Base-by-base conservation (phyloP, 2,113 vertebrate species). In the Verasper variegatus region DNA sequence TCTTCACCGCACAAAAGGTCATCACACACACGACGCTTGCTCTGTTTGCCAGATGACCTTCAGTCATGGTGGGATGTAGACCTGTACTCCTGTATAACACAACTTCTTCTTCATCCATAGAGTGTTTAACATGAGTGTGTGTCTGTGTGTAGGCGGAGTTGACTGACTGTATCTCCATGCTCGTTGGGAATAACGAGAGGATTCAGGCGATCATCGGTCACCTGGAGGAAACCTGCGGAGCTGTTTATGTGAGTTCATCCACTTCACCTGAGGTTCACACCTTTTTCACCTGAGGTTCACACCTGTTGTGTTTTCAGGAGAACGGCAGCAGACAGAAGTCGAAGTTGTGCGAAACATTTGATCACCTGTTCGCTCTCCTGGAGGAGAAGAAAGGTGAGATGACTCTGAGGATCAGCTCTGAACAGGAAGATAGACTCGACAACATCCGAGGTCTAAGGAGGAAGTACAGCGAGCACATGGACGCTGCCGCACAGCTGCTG, bases 381-480 rank as follows among this genome's bases (percentile, higher is more conserved):
- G 98, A 99, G 88, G 96, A 98, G 85, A 95, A 94, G 76, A 99
- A 99, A 91, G 93, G 92, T 5, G 96, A 97, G 64, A 95, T 99
- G 94, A 94, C 92, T 15, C 92, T 96, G 86, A 94, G 90, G 82
- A 97, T 99, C 84, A 96, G 87, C 31, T 87, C 92, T 21, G 97
- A 96, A 78, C 97, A 98, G 88, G 96, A 98, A 73, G 96, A 99
- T 89, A 98, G 97, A 86, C 84, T 97, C 61, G 93, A 96, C 81
- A 96, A 96, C 20, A 93, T 99, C 67, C 93, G 94, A 2, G 86
- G 95, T 24, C 93, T 98, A 72, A 96, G 95, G 82, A 95, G 92
- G 88, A 97, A 96, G 80, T 96, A 98, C 81, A 94, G 90, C 0
- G 95, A 97, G 31, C 97, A 99, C 71, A 89, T 97, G 92, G 97